Conservation (phyloP, 2,797 vertebrate species). For the Sylvilagus floridanus region DNA sequence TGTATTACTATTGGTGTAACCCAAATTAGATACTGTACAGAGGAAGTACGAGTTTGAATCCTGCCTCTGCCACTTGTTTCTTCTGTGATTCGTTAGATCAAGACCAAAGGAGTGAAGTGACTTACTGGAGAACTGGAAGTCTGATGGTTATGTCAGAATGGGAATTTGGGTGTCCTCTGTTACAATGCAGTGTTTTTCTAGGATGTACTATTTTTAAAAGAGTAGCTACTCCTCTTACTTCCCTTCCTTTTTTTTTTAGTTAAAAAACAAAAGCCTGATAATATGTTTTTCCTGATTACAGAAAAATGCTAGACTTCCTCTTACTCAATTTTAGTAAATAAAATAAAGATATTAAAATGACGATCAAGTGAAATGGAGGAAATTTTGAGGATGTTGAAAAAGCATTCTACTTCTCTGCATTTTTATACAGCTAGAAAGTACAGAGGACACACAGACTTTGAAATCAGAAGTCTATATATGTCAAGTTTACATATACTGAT, state of each 20-base stretch:
- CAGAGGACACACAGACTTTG: conserved; percentile 14
- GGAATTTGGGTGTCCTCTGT: conserved; percentile 1
- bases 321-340: conserved; percentile 57
- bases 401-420: conserved; percentile 39
- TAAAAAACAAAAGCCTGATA: background rate
- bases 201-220: background rate
- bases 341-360: conserved; percentile 66
- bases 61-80: background rate
- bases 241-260: background rate
- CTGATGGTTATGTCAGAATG: background rate
- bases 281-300: conserved; percentile 54
- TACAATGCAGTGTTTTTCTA: background rate
- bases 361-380: conserved; percentile 35
- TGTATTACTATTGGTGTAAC: background rate
- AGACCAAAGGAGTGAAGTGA: background rate
- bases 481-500: conserved; percentile 52
- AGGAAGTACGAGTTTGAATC: background rate
- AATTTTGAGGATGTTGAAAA: conserved; percentile 56
- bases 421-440: conserved; percentile 47
- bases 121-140: background rate
- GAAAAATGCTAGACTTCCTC: conserved; percentile 44
- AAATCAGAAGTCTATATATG: conserved; percentile 46
- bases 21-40: background rate
- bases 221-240: background rate
- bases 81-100: background rate